Conservation (phyloP, 2,888 invertebrate species). For the Odontocerum albicorne region DNA sequence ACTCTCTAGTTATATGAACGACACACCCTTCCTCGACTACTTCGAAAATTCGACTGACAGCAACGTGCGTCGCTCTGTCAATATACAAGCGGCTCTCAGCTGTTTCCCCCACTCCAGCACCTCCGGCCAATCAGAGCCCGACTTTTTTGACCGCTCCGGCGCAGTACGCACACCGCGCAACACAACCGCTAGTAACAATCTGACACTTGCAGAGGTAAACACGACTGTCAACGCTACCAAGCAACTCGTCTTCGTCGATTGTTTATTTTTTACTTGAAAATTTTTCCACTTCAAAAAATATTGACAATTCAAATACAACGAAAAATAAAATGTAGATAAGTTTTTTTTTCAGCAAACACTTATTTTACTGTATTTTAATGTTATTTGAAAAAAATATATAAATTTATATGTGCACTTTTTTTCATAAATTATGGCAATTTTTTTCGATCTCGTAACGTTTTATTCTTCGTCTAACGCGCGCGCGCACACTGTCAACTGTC, state of each 20-base stretch:
- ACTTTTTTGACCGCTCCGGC: constrained; percentile 42
- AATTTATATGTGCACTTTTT: background rate
- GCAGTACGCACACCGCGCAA: constrained; percentile 34
- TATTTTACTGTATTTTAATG: too few relatives aligned
- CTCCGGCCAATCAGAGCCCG: constrained; percentile 41
- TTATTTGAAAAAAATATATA: constrained; percentile 4
- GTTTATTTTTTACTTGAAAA: too few relatives aligned
- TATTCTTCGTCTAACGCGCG: background rate
- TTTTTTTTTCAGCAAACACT: too few relatives aligned
- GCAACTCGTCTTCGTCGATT: too few relatives aligned
- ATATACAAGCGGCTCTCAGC: constrained; percentile 62
- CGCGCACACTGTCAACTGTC: constrained; percentile 6
- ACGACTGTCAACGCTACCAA: constrained; percentile 8
- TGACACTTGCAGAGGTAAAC: constrained; percentile 32
- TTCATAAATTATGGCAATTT: background rate
- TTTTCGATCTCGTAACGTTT: background rate
- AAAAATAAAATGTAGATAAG: too few relatives aligned
- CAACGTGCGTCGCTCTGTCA: constrained; percentile 58
- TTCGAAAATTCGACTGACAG: constrained; percentile 61
- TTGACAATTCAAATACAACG: too few relatives aligned
- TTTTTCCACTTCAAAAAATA: too few relatives aligned
- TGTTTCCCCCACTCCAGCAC: constrained; percentile 52
- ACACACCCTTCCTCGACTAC: constrained; percentile 46
- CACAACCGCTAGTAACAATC: constrained; percentile 25
- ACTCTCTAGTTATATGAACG: constrained; percentile 35